phyloP scores from a whole-genome alignment of 2,113 vertebrate genomes.

The Reinhardtius hippoglossoides region DNA sequence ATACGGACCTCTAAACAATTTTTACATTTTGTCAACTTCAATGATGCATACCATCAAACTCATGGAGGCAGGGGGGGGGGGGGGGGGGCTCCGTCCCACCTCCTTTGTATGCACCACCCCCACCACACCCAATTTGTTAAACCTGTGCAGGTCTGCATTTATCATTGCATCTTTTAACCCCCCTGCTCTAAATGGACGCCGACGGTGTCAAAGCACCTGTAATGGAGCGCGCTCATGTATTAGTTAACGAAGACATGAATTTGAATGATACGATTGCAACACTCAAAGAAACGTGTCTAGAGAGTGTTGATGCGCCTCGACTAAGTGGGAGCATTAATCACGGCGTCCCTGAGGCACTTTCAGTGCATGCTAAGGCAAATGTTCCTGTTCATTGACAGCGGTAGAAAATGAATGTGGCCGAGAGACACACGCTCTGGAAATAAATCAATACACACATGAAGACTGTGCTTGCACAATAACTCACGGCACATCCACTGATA shows the following conservation, averaged over 20 bases:
- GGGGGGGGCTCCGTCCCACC: slow-evolving; percentile 34
- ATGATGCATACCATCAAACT: slow-evolving; percentile 82
- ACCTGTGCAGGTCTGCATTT: slow-evolving; percentile 62
- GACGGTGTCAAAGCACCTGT: slow-evolving; percentile 40
- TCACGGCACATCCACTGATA: slow-evolving; percentile 4
- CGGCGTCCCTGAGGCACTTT: slow-evolving; percentile 46
- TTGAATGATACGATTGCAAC: slow-evolving; percentile 60
- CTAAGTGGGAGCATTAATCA: slow-evolving; percentile 74
- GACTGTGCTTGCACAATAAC: slow-evolving; percentile 11
- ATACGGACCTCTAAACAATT: slow-evolving; percentile 82
- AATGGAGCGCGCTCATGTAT: slow-evolving; percentile 55
- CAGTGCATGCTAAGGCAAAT: slow-evolving; percentile 63
- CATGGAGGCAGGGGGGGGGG: slow-evolving; percentile 11
- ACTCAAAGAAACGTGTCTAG: slow-evolving; percentile 54
- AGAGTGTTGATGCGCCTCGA: slow-evolving; percentile 48
- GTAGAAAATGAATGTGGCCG: slow-evolving; percentile 58
- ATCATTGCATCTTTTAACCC: slow-evolving; percentile 68
- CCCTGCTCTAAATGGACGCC: slow-evolving; percentile 43
- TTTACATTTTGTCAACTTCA: slow-evolving; percentile 85
- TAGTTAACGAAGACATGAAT: slow-evolving; percentile 62
- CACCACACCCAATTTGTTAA: slow-evolving; percentile 50
- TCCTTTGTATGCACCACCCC: slow-evolving; percentile 32
- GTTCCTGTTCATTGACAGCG: slow-evolving; percentile 66
- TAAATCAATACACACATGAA: slow-evolving; percentile 57
- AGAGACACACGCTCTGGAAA: slow-evolving; percentile 41